These are phyloP conservation scores for Cheilosia grossa DNA, from an alignment of 2,888 invertebrate species.

Conservation along the genomic window DNA sequence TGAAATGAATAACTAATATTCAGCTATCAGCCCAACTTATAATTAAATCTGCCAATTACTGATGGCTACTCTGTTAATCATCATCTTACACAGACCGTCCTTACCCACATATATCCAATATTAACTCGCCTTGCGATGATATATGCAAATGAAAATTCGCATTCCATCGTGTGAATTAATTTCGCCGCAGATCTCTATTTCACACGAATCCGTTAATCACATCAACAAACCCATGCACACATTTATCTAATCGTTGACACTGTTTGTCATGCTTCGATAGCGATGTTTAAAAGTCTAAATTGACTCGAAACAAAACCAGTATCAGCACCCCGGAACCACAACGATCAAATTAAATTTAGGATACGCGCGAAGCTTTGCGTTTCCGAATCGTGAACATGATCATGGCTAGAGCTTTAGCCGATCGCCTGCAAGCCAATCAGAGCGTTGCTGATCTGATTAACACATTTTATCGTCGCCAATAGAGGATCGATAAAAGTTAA, in stretches of 20 bases:
- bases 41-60: slow-evolving; percentile 48
- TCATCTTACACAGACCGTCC: neutral
- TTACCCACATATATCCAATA: slow-evolving; percentile 26
- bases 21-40: slow-evolving; percentile 12
- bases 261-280: slow-evolving; percentile 6
- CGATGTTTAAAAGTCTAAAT: neutral
- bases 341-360: slow-evolving; percentile 11
- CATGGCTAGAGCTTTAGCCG: slow-evolving; percentile 33
- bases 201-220: slow-evolving; percentile 52
- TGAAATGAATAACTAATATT: slow-evolving; percentile 7
- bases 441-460: neutral
- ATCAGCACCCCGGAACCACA: slow-evolving; percentile 24
- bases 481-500: neutral
- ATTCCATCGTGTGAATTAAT: slow-evolving; percentile 31
- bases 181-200: slow-evolving; percentile 27
- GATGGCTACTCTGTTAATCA: slow-evolving; percentile 7
- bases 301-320: slow-evolving; percentile 17
- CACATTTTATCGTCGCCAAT: slow-evolving; percentile 5
- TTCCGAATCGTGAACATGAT: slow-evolving; percentile 22
- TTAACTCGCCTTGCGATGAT: slow-evolving; percentile 3
- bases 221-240: slow-evolving; percentile 31
- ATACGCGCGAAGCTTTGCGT: slow-evolving; percentile 17
- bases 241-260: slow-evolving; percentile 29
- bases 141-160: slow-evolving; percentile 40
- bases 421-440: slow-evolving; percentile 29